Percentiles rank a stretch among this genome's conserved stretches.
These are phyloP conservation scores for Platysteira castanea DNA, from an alignment of 2,113 vertebrate genomes.

Conservation along the genomic window DNA sequence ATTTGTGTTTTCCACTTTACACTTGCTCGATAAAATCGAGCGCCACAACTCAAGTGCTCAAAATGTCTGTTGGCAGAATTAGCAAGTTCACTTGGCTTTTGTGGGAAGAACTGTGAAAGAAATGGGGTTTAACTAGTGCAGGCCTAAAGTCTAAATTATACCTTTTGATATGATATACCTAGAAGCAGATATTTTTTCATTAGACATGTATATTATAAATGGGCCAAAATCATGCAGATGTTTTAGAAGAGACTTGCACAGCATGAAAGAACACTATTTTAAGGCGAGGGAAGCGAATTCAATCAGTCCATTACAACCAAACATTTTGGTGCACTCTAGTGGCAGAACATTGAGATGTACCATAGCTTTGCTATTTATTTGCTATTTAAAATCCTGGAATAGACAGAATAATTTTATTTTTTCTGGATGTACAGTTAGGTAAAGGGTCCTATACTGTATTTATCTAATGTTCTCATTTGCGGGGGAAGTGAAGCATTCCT, in stretches of 20 bases:
- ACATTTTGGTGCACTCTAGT: constrained; percentile 79
- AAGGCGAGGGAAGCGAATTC: background rate
- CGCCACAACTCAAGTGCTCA: background rate
- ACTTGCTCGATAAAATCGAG: background rate
- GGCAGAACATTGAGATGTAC: constrained; percentile 31
- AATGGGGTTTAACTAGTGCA: background rate
- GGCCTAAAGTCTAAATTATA: background rate
- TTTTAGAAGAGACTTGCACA: background rate
- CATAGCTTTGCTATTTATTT: background rate
- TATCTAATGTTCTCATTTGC: background rate
- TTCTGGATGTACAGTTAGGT: background rate
- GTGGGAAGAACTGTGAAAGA: background rate
- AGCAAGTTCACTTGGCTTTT: background rate
- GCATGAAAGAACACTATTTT: background rate
- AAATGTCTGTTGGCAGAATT: background rate
- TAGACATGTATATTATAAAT: background rate
- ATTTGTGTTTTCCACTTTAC: background rate
- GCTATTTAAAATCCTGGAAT: background rate
- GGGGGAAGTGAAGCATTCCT: background rate
- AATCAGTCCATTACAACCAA: constrained; percentile 3
- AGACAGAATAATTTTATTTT: background rate
- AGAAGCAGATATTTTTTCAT: background rate
- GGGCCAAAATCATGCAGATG: background rate
- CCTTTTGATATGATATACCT: background rate
- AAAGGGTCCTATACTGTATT: background rate